phyloP scores from a whole-genome alignment of 2,113 vertebrate genomes.

The Clinocottus analis region DNA sequence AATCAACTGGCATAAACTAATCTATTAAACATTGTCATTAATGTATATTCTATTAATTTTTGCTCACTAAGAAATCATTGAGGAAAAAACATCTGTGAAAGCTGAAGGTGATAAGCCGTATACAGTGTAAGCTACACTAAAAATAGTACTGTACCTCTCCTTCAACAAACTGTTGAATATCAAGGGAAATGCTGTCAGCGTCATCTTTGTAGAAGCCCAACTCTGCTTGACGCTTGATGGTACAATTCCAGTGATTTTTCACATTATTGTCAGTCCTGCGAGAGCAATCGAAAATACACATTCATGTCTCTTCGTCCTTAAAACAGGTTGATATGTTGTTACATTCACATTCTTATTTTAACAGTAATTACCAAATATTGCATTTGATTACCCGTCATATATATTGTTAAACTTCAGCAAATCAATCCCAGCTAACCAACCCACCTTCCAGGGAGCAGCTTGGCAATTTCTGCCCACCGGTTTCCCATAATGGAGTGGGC shows the following conservation, averaged over 20 bases:
- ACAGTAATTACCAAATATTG: not conserved
- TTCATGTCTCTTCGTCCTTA: not conserved
- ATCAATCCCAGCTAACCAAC: not conserved
- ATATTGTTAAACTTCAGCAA: not conserved
- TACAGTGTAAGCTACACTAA: too few species aligned
- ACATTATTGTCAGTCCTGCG: conserved; percentile 92
- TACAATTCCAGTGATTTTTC: conserved; percentile 95
- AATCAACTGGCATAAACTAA: not conserved
- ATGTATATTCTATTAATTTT: not conserved
- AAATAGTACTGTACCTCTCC: conserved; percentile 73
- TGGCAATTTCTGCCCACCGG: conserved; percentile 95
- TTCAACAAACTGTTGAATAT: conserved; percentile 81
- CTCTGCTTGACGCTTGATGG: conserved; percentile 89
- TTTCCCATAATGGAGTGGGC: conserved; percentile 92
- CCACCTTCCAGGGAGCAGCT: conserved; percentile 94
- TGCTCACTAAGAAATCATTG: not conserved
- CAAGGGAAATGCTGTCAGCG: conserved; percentile 72
- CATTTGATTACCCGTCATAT: not conserved
- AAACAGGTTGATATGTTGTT: not conserved
- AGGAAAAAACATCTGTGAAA: not conserved
- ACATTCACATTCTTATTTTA: not conserved
- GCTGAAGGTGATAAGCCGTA: not conserved
- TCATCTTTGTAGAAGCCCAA: conserved; percentile 82
- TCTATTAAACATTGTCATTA: not conserved
- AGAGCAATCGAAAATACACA: not conserved